These are phyloP conservation scores for Harpalus rufipes DNA, from an alignment of 2,888 invertebrate species.

Conservation along the genomic window DNA sequence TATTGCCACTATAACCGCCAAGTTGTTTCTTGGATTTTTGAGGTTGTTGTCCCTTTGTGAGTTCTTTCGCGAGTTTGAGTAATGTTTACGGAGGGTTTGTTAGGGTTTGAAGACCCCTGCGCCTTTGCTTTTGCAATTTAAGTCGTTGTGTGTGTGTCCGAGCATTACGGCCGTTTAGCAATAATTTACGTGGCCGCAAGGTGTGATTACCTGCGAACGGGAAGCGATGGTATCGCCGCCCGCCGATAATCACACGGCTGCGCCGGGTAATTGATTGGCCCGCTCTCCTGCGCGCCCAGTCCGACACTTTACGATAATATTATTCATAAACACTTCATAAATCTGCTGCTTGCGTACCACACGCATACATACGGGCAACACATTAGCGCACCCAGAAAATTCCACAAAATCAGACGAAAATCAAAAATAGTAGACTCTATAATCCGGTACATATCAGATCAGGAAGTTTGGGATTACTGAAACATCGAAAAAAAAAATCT, in stretches of 20 bases:
- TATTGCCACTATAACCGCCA: no score
- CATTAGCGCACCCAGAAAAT: neutral
- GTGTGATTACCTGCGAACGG: conserved; percentile 67
- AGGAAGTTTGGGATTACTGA: no score
- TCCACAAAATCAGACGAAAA: no score
- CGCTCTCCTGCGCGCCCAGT: conserved; percentile 48
- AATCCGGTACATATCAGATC: no score
- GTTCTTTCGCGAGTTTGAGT: no score
- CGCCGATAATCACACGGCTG: conserved; percentile 66
- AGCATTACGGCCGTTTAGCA: conserved; percentile 67
- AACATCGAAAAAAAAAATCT: no score
- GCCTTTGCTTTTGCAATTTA: conserved; percentile 21
- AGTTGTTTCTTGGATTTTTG: no score
- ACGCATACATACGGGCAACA: conserved; percentile 15
- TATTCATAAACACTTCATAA: conserved; percentile 68
- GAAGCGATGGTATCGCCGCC: conserved; percentile 64
- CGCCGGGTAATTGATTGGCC: conserved; percentile 66
- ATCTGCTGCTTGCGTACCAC: conserved; percentile 54
- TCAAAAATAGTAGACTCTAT: no score
- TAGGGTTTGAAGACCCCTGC: conserved; percentile 8
- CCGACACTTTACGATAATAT: conserved; percentile 67
- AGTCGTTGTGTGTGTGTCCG: conserved; percentile 19
- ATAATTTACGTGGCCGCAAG: conserved; percentile 67
- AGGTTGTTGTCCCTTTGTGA: no score
- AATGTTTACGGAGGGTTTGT: no score